These are phyloP conservation scores for Aurelia aurita complex sp. Pacific DNA, from an alignment of 30 jellyfish, hydroid and myxozoan species.

Conservation along the genomic window DNA sequence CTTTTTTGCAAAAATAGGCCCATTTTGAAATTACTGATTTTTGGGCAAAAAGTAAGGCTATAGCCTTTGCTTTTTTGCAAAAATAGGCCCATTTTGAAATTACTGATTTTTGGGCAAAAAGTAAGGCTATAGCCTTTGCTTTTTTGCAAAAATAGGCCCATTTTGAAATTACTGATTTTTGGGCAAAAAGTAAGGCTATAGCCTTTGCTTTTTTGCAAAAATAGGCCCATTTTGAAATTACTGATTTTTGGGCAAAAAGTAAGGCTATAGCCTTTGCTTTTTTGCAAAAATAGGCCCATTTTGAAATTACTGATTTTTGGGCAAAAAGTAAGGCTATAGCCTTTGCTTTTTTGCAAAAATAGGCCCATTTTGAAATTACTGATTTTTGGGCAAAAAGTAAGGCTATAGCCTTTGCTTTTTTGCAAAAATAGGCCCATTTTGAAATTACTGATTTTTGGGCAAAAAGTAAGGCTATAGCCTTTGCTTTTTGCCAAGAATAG, in stretches of 20 bases:
- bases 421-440: not conserved
- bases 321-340: not conserved
- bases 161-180: too few species aligned
- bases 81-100: not conserved
- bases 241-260: too few species aligned
- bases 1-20: not conserved
- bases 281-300: too few species aligned
- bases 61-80: not conserved
- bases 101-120: not conserved
- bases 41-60: not conserved
- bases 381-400: not conserved
- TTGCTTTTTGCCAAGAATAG: not conserved
- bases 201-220: too few species aligned
- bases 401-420: not conserved
- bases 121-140: not conserved
- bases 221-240: too few species aligned
- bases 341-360: not conserved
- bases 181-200: too few species aligned
- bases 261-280: too few species aligned
- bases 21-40: not conserved
- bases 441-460: not conserved
- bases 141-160: not conserved
- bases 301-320: too few species aligned
- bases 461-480: not conserved
- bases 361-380: not conserved